Base-by-base conservation (phyloP, 1,140 invertebrate genomes). In the Aphelenchoides besseyi region DNA sequence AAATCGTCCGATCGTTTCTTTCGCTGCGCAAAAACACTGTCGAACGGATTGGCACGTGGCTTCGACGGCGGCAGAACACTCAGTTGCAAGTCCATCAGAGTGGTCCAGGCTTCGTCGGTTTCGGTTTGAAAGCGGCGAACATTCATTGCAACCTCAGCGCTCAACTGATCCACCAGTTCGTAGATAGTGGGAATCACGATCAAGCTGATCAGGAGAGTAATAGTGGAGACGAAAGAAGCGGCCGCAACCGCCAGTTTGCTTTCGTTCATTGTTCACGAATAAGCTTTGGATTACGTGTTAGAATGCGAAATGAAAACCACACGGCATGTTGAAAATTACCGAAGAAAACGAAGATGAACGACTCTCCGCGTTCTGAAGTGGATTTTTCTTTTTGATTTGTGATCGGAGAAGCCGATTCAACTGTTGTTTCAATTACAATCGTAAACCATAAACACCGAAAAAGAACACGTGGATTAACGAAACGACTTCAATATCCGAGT, bases 181-280 rank as follows among this genome's bases (percentile, higher is more conserved):
- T 63, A 63, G 28, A 63, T 33, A 5, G 61, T 41, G 9, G 61
- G 61, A 5, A 63, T 41, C 16, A 33, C 3, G 28, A 63, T 3
- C 5, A 63, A 30, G 5, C 5, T 41, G 8, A 23, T 16, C 8
- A 63, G 5, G 5, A 63, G 8, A 9, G 61, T 29, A 16, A 48
- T 5, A 18, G 5, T 63, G 3, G 61, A 63, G 28, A 8, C 16
- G n/a, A 33, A 33, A 3, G 61, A 33, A 18, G 61, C 61, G 23
- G 23, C 5, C 16, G 5, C 5, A 33, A 63, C 61, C 8, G 28
- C 5, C 18, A 48, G 18, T 5, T 63, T 63, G 37, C 9, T 33
- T 18, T 63, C 61, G 30, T 3, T 12, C 32, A 63, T 55, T n/a
- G n/a, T n/a, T n/a, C 37, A 41, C 5, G 37, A 41, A 41, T 5